phyloP scores from a whole-genome alignment of 2,797 vertebrate species.

The Heterohyrax brucei region DNA sequence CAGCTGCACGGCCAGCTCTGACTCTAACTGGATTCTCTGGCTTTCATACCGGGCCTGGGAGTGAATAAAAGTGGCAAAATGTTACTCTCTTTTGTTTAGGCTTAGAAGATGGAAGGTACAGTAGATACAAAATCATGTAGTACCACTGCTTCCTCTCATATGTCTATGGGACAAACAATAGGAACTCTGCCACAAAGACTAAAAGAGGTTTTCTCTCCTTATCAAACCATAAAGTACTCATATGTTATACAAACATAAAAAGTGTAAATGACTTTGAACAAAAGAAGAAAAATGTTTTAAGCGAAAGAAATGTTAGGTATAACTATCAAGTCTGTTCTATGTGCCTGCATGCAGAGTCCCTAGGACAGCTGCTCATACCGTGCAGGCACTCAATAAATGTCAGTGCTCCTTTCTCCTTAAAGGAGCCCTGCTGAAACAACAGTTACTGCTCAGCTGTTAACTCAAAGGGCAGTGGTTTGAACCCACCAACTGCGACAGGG shows the following conservation, averaged over 20 bases:
- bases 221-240: background rate
- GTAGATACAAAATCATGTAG: background rate
- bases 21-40: slow-evolving; percentile 91
- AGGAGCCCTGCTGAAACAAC: background rate
- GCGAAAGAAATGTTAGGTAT: background rate
- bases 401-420: background rate
- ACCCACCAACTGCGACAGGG: no score
- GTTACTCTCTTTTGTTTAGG: background rate
- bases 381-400: background rate
- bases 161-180: background rate
- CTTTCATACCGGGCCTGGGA: slow-evolving; percentile 90
- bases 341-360: background rate
- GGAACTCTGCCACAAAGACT: background rate
- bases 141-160: background rate
- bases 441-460: background rate
- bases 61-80: background rate
- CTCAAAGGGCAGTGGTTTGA: background rate
- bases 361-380: background rate
- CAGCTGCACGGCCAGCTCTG: slow-evolving; percentile 89
- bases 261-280: slow-evolving; percentile 33
- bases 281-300: background rate
- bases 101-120: background rate
- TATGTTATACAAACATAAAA: background rate
- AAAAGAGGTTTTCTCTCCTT: background rate
- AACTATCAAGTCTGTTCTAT: background rate